These are phyloP conservation scores for Zaprionus ghesquierei DNA, from an alignment of 1,140 invertebrate genomes.

Conservation along the genomic window DNA sequence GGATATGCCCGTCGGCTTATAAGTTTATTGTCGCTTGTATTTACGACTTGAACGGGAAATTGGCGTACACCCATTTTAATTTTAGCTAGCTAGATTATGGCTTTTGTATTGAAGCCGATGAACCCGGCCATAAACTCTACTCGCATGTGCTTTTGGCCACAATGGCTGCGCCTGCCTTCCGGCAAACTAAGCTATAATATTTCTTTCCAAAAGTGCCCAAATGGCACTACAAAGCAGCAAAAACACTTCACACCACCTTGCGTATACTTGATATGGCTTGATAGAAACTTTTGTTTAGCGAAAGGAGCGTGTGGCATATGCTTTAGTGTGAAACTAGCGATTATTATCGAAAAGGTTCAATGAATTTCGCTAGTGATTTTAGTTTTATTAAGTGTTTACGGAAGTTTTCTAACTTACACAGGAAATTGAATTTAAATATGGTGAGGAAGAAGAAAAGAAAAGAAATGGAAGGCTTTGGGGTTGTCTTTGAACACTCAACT, in stretches of 20 bases:
- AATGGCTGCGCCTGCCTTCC: not conserved
- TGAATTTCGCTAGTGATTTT: not conserved
- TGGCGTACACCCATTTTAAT: constrained; percentile 75
- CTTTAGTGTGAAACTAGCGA: not conserved
- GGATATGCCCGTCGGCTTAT: constrained; percentile 65
- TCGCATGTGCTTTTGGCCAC: not conserved
- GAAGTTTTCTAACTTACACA: no score
- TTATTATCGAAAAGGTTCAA: not conserved
- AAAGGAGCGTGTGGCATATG: not conserved
- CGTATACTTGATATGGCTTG: constrained; percentile 19
- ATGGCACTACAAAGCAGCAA: constrained; percentile 3
- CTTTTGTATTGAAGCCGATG: constrained; percentile 53
- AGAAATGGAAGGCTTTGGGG: no score
- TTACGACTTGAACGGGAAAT: constrained; percentile 75
- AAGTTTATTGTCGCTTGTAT: constrained; percentile 74
- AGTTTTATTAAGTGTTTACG: not conserved
- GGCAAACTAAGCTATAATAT: constrained; percentile 38
- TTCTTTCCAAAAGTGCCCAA: constrained; percentile 5
- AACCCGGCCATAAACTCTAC: constrained; percentile 40
- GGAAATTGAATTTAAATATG: no score
- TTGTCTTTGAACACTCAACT: no score
- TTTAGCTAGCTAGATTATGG: constrained; percentile 74
- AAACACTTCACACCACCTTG: constrained; percentile 22
- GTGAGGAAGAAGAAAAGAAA: no score
- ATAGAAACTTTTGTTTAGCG: not conserved